Conservation (phyloP, 2,888 invertebrate species). For the Abrostola tripartita region DNA sequence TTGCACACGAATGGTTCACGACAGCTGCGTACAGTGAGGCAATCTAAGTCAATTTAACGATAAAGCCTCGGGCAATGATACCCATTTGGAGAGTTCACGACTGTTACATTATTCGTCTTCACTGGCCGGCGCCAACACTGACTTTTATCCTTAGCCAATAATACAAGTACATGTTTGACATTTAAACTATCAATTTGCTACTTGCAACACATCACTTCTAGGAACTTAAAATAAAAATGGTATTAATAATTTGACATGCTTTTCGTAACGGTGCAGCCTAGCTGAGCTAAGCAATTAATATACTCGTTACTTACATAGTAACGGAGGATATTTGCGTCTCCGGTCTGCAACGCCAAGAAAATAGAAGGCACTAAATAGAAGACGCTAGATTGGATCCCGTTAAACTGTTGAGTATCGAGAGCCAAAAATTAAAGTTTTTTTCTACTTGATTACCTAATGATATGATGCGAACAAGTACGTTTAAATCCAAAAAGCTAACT, state of each 20-base stretch:
- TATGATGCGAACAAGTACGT: no score
- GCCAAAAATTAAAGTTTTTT: no score
- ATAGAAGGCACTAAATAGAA: background rate
- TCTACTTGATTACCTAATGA: no score
- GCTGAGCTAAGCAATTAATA: slow-evolving; percentile 8
- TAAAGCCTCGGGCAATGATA: slow-evolving; percentile 35
- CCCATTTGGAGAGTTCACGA: slow-evolving; percentile 61
- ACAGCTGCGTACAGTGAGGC: slow-evolving; percentile 50
- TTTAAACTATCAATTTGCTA: slow-evolving; percentile 36
- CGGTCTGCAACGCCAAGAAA: background rate
- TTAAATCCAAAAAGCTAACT: no score
- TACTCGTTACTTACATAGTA: slow-evolving; percentile 11
- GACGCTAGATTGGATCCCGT: slow-evolving; percentile 5
- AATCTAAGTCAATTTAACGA: slow-evolving; percentile 64
- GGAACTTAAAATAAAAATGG: slow-evolving; percentile 15
- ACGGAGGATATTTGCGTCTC: background rate
- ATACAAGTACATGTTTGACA: slow-evolving; percentile 34
- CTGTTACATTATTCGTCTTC: slow-evolving; percentile 48
- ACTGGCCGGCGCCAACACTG: slow-evolving; percentile 40
- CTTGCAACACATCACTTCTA: slow-evolving; percentile 29
- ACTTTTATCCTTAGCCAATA: slow-evolving; percentile 26
- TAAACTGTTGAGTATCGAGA: background rate
- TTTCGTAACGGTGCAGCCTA: slow-evolving; percentile 34
- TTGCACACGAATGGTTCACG: slow-evolving; percentile 23
- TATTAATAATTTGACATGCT: background rate